Evolutionary conservation across 1,140 invertebrate species (phyloP), one percentile per base, ranked within the genome.

Genomic region (Lysiphlebus fabarum): DNA sequence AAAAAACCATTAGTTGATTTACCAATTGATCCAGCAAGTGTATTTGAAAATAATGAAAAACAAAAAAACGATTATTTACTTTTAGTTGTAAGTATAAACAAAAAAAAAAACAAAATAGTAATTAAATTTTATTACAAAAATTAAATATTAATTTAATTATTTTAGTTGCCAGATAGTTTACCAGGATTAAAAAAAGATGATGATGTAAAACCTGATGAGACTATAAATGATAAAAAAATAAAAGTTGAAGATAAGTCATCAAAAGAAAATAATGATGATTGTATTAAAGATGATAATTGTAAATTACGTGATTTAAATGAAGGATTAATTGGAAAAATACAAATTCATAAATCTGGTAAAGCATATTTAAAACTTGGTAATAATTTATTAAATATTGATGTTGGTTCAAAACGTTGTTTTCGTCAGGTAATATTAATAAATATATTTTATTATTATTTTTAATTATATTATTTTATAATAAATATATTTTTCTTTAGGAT

Each of bases 321-420:
- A 62, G 78, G 77, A 44, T 57, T 67, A 26, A 50, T 79, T 58
- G 77, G 78, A 43, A 78, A 77, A 69, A 50, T 80, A 44, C 71
- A 78, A 64, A 72, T 80, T 53, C 69, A 73, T 14, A 68, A 69
- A 42, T 79, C 76, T 33, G 78, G 78, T 8, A 75, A 73, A 64
- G 59, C 72, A 7, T 65, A 72, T 44, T 61, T 80, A 48, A 9
- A 73, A 11, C 53, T 80, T 34, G 77, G 75, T 6, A 69, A 77
- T 14, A 76, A 76, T 42, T 65, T 64, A 53, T 70, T 80, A 61
- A 57, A 69, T 4, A 64, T 78, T 8, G 71, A 78, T 44, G 53
- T 70, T 12, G 75, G 72, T n/a, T 66, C 65, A n/a, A 59, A 65
- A 33, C 56, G 64, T 12, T 69, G 63, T 67, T 79, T 70, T 63